Percentiles rank a stretch among this genome's conserved stretches.
Evolutionary conservation across 2,888 invertebrate genomes (phyloP).

Genomic region (Julus scandinavius): DNA sequence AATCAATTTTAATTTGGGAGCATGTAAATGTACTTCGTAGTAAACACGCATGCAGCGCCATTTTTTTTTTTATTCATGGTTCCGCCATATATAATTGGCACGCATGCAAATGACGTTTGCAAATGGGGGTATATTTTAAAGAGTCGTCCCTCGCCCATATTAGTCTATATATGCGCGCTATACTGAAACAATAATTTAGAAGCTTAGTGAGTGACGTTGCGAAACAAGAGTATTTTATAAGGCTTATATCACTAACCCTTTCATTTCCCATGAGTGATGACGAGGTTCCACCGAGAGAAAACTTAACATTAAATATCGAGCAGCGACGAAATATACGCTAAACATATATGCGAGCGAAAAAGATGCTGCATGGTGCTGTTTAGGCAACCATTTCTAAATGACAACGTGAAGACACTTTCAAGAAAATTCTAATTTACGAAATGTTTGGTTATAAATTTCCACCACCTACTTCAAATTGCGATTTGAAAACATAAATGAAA

Average conservation of each 20-base stretch:
- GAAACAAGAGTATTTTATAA: slow-evolving; percentile 20
- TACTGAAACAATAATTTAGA: neutral
- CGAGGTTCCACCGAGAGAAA: slow-evolving; percentile 12
- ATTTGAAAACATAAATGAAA: neutral
- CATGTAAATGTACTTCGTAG: slow-evolving; percentile 1
- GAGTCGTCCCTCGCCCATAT: neutral
- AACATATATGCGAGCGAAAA: neutral
- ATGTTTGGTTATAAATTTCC: neutral
- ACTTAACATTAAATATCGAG: slow-evolving; percentile 29
- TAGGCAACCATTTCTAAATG: neutral
- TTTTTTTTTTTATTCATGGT: neutral
- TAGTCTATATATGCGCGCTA: neutral
- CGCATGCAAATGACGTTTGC: slow-evolving; percentile 10
- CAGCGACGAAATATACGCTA: slow-evolving; percentile 32
- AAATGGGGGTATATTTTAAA: neutral
- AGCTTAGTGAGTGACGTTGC: slow-evolving; percentile 30
- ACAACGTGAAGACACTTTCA: neutral
- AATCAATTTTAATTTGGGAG: slow-evolving; percentile 36
- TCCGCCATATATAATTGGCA: slow-evolving; percentile 20
- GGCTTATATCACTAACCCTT: slow-evolving; percentile 42
- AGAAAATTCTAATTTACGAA: neutral
- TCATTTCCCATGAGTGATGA: slow-evolving; percentile 39
- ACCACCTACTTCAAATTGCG: no score
- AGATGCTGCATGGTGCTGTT: neutral
- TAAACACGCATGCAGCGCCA: neutral